phyloP scores from a whole-genome alignment of 2,797 vertebrate genomes.

The Microctenopoma steveboyesi region DNA sequence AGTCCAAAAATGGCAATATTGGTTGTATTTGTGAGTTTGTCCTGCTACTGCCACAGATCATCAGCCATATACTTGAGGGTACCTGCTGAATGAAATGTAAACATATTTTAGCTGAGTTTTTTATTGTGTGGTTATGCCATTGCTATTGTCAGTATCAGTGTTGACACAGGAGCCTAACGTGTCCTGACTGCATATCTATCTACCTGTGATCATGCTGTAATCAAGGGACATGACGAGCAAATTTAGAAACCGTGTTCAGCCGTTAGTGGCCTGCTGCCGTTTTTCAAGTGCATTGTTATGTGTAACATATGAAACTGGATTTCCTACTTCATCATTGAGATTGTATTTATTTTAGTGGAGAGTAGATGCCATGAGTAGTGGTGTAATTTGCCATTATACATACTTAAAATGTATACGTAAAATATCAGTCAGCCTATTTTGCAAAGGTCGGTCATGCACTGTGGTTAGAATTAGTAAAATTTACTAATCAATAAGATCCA shows the following conservation, averaged over 20 bases:
- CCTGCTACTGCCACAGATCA: constrained; percentile 35
- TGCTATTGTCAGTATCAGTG: constrained; percentile 50
- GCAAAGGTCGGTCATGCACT: constrained; percentile 3
- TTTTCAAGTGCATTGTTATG: constrained; percentile 59
- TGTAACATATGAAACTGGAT: constrained; percentile 42
- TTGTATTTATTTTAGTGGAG: constrained; percentile 60
- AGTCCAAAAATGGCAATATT: constrained; percentile 40
- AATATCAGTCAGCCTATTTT: constrained; percentile 20
- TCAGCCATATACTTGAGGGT: constrained; percentile 47
- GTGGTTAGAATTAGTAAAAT: no score
- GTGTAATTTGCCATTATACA: constrained; percentile 29
- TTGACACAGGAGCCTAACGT: constrained; percentile 63
- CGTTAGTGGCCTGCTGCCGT: constrained; percentile 49
- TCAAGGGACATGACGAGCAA: constrained; percentile 41
- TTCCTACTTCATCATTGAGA: constrained; percentile 50
- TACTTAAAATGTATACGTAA: neutral
- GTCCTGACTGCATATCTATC: constrained; percentile 53
- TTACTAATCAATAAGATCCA: no score
- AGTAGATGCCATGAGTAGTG: constrained; percentile 48
- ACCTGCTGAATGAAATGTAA: constrained; percentile 61
- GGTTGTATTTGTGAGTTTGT: constrained; percentile 50
- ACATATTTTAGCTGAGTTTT: constrained; percentile 55
- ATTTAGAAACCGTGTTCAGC: constrained; percentile 41
- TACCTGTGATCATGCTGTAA: constrained; percentile 53
- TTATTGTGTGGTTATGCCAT: constrained; percentile 60